Percentiles rank a stretch among this genome's conserved stretches.
Conservation (phyloP, 2,113 vertebrate genomes). For the Hucho hucho region DNA sequence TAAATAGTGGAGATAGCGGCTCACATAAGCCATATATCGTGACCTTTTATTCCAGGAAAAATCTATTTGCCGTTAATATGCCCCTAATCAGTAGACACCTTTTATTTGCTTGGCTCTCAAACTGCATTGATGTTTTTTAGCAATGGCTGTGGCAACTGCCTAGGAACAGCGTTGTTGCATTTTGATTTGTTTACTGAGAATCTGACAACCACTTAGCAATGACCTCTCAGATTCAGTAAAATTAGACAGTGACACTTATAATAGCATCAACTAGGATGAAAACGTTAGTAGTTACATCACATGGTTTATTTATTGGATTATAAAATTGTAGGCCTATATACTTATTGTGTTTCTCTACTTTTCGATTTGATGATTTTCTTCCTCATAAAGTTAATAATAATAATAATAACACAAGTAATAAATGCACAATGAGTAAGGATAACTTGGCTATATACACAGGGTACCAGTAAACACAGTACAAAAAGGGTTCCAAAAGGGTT, state of each 20-base stretch:
- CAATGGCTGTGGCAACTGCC: not conserved
- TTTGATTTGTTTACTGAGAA: not conserved
- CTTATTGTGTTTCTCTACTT: not conserved
- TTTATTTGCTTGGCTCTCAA: slow-evolving; percentile 62
- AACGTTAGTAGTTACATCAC: no score
- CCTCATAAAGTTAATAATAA: no score
- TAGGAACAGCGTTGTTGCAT: not conserved
- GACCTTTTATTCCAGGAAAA: slow-evolving; percentile 76
- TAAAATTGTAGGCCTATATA: not conserved
- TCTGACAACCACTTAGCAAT: not conserved
- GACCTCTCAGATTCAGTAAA: not conserved
- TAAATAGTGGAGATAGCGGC: slow-evolving; percentile 54
- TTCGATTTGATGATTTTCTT: no score
- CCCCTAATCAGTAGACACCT: slow-evolving; percentile 61
- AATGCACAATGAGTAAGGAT: no score
- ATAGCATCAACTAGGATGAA: not conserved
- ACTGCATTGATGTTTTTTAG: slow-evolving; percentile 42
- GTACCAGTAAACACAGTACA: no score
- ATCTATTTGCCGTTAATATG: slow-evolving; percentile 73
- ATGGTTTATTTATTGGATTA: not conserved
- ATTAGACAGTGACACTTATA: not conserved
- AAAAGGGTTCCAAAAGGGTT: no score
- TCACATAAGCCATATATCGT: slow-evolving; percentile 71
- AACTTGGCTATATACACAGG: no score
- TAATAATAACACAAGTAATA: no score